Evolutionary conservation across 2,113 vertebrate species (phyloP).

Genomic region (Myodes glareolus): DNA sequence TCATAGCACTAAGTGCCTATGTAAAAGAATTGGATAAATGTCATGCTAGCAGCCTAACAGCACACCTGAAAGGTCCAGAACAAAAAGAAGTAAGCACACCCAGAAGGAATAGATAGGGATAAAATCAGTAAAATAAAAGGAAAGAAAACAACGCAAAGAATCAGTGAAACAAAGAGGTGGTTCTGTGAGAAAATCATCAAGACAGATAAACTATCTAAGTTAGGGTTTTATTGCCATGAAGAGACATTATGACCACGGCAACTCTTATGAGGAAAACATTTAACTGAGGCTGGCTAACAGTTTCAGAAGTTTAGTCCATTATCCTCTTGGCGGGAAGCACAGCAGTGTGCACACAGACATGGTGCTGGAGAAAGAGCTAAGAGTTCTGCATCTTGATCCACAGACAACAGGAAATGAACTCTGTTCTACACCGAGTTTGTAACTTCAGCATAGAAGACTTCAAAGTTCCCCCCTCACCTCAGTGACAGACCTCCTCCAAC

Average conservation of each 20-base stretch:
- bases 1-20: background rate
- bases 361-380: background rate
- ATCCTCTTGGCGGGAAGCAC: background rate
- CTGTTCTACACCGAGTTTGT: background rate
- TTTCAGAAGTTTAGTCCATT: background rate
- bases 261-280: background rate
- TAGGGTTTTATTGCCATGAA: background rate
- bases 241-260: background rate
- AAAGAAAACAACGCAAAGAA: background rate
- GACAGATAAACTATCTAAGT: background rate
- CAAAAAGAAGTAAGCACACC: background rate
- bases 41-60: background rate
- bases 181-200: background rate
- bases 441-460: background rate
- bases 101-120: background rate
- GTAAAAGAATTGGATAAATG: background rate
- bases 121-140: background rate
- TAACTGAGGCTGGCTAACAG: background rate
- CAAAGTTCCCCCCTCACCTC: background rate
- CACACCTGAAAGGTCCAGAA: background rate
- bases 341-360: background rate
- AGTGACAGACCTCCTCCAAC: background rate
- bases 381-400: background rate
- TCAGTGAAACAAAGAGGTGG: background rate
- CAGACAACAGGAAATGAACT: background rate